A percentile compares a stretch with the other conserved stretches of the same genome.
These are phyloP conservation scores for Tragelaphus strepsiceros DNA, from an alignment of 2,113 vertebrate species.

Conservation along the genomic window DNA sequence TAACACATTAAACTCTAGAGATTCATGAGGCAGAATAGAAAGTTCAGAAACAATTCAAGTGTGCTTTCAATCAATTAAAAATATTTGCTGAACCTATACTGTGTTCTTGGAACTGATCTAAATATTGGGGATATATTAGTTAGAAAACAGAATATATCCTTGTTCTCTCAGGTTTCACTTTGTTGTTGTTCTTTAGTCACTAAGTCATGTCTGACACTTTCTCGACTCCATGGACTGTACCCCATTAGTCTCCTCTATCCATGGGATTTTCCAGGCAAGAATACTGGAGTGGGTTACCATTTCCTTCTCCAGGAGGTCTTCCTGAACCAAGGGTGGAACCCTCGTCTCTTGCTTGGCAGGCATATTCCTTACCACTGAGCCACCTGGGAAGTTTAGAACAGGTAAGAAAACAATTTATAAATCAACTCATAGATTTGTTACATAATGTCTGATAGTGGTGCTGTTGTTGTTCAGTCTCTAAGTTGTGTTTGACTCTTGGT, in stretches of 20 bases:
- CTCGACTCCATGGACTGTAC: not conserved
- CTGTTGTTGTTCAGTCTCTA: rapidly evolving
- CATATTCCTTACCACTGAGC: not conserved
- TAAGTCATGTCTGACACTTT: not conserved
- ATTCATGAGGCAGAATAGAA: not conserved
- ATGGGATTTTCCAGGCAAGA: not conserved
- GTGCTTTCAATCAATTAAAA: not conserved
- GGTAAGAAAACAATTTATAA: not conserved
- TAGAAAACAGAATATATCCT: not conserved
- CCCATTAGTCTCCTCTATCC: not conserved
- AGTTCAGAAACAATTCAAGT: not conserved
- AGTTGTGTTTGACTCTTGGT: not conserved
- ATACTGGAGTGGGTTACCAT: not conserved
- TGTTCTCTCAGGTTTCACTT: not conserved
- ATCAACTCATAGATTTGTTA: not conserved
- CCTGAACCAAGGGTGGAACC: not conserved
- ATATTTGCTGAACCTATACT: not conserved
- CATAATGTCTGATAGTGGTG: not conserved
- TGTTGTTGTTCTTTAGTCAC: not conserved
- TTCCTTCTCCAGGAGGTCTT: not conserved
- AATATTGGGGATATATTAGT: not conserved
- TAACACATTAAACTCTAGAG: not conserved
- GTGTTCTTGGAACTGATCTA: not conserved
- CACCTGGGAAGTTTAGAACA: not conserved
- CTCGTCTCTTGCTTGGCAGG: not conserved